Conservation (phyloP, 2,888 invertebrate genomes). For the Nomada fucata region DNA sequence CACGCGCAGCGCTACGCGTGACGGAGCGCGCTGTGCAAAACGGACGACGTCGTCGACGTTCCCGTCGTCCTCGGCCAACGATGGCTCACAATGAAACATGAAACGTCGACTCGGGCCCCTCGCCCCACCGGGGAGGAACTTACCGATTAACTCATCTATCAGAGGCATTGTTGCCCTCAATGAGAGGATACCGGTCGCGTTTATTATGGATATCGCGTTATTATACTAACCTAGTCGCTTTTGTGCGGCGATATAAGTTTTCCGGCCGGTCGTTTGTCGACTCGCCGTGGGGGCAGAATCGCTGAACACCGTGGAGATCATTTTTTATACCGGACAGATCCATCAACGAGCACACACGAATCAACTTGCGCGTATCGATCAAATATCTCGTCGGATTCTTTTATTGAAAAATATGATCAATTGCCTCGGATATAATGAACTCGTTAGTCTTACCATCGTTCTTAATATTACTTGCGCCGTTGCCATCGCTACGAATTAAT, state of each 20-base stretch:
- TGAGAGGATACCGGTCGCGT: conserved; percentile 78
- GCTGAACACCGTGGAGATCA: conserved; percentile 16
- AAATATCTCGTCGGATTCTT: too few species aligned
- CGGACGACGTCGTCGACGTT: conserved; percentile 21
- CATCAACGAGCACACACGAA: not conserved
- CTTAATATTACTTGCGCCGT: too few species aligned
- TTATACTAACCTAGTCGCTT: conserved; percentile 75
- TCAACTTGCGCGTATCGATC: not conserved
- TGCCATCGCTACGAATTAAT: too few species aligned
- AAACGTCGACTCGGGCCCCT: conserved; percentile 56
- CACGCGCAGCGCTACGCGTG: conserved; percentile 36
- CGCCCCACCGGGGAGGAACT: conserved; percentile 82
- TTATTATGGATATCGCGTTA: conserved; percentile 79
- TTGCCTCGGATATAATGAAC: not conserved
- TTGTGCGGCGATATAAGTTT: conserved; percentile 75
- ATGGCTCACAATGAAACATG: conserved; percentile 66
- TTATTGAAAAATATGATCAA: not conserved
- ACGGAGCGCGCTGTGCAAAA: conserved; percentile 14
- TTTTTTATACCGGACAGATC: conserved; percentile 10
- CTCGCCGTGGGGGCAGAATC: conserved; percentile 18
- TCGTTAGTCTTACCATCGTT: not conserved
- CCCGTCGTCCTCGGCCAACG: conserved; percentile 50
- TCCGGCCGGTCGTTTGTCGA: conserved; percentile 65
- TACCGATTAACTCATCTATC: conserved; percentile 84
- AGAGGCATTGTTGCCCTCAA: conserved; percentile 83